A percentile compares a stretch with the other conserved stretches of the same genome.
Evolutionary conservation across 2,797 vertebrate species (phyloP).

Genomic region (Eulemur rubriventer): DNA sequence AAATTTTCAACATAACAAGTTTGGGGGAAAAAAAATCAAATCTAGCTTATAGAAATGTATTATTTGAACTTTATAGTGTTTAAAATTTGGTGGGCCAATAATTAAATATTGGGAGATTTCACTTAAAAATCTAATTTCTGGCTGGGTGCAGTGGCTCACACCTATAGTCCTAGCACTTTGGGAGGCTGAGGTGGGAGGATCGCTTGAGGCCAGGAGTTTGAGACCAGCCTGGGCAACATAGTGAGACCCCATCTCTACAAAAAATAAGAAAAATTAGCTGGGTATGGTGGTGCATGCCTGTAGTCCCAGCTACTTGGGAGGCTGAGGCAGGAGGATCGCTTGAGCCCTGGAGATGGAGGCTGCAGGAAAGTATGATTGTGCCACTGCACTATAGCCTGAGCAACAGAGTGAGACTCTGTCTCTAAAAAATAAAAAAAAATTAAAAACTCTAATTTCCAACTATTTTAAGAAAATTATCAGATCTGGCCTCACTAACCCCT

Average conservation of each 20-base stretch:
- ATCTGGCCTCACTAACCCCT: not conserved
- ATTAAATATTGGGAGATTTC: not conserved
- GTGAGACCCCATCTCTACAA: not conserved
- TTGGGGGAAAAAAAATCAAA: not conserved
- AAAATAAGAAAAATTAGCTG: not conserved
- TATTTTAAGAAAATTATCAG: not conserved
- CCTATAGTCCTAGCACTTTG: not conserved
- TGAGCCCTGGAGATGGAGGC: not conserved
- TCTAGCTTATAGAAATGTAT: not conserved
- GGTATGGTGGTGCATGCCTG: not conserved
- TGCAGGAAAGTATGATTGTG: not conserved
- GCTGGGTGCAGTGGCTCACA: not conserved
- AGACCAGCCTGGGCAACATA: not conserved
- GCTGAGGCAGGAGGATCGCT: not conserved
- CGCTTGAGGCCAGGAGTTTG: not conserved
- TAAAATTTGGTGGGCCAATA: not conserved
- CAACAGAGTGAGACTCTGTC: not conserved
- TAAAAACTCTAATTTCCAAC: not conserved
- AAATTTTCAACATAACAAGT: not conserved
- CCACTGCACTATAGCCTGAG: not conserved
- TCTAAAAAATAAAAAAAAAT: not conserved
- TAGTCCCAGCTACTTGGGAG: not conserved
- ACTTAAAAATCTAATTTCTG: not conserved
- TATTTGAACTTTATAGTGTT: not conserved
- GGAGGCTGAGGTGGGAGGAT: not conserved